phyloP scores from a whole-genome alignment of 2,888 invertebrate species.

The Kuschelorhynchus macadamiae region DNA sequence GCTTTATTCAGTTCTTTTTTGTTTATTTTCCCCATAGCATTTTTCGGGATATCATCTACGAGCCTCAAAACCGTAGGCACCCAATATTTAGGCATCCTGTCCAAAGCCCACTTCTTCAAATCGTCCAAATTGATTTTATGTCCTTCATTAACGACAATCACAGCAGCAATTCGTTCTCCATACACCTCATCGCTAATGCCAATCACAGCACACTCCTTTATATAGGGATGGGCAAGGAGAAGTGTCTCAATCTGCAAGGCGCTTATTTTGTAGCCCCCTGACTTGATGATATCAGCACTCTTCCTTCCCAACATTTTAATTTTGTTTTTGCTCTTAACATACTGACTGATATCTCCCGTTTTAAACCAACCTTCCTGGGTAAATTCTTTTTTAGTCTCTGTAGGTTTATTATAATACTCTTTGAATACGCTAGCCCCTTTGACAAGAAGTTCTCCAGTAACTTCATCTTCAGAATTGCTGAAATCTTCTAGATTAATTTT shows the following conservation, averaged over 20 bases:
- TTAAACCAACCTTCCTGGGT: constrained; percentile 89
- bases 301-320: constrained; percentile 87
- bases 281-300: constrained; percentile 89
- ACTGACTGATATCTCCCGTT: constrained; percentile 87
- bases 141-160: constrained; percentile 58
- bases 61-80: constrained; percentile 77
- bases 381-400: constrained; percentile 79
- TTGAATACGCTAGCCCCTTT: constrained; percentile 78
- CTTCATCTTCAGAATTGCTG: constrained; percentile 43
- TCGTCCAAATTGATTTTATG: constrained; percentile 18
- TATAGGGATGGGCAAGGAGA: constrained; percentile 79
- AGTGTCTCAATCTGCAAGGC: constrained; percentile 88
- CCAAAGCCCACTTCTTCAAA: constrained; percentile 53
- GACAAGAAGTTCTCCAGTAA: constrained; percentile 75
- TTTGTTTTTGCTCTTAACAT: constrained; percentile 69
- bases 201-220: constrained; percentile 84
- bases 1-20: constrained; percentile 71
- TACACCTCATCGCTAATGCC: constrained; percentile 79
- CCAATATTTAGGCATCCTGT: constrained; percentile 79
- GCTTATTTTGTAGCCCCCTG: constrained; percentile 89
- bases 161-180: constrained; percentile 83
- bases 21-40: constrained; percentile 90
- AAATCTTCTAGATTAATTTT: constrained; percentile 61
- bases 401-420: constrained; percentile 84
- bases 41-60: constrained; percentile 81